Evolutionary conservation across 92 coral and sea anemone genomes (phyloP), one percentile per base, ranked within the genome.

Genomic region (Meandrina meandrites): DNA sequence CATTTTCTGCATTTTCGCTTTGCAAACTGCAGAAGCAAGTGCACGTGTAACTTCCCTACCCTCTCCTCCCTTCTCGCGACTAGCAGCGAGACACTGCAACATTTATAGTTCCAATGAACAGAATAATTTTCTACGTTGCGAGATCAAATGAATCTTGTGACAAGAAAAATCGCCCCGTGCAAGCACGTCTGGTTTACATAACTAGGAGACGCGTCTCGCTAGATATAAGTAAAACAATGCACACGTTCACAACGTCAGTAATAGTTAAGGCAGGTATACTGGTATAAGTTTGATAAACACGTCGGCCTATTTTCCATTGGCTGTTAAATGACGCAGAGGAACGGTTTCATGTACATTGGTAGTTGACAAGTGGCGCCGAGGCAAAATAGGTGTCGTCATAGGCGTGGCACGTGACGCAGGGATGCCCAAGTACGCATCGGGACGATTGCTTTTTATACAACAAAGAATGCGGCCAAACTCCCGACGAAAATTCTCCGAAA

Each of bases 401-500:
- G 93, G 93, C 19, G 93, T 90, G 16, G 79, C 86, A 19, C 87
- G 85, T 57, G 91, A 64, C 0, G 79, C 91, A 47, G 92, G 91
- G 60, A 86, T 87, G 4, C 95, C 93, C 48, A 77, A 86, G 42
- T 89, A 86, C 84, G 90, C 78, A 10, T 83, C 95, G 30, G 86
- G 79, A 15, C 89, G 87, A 4, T 68, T 76, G 7, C 84, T 60
- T 62, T 84, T 83, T 36, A 85, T 79, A 71, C 95, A 92, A 54
- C 89, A 89, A 4, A 94, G 88, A 84, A 87, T 86, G 16, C 91
- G 88, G 28, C 79, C 78, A 83, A 93, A 94, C 80, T 94, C 98
- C 40, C 88, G 90, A 12, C 98, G 96, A 50, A 90, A 94, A 77
- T 94, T 94, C 88, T 94, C 94, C 19, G 98, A 94, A 71, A 94